Base-by-base conservation (phyloP, 2,113 vertebrate genomes). In the Forbesichthys agassizii region DNA sequence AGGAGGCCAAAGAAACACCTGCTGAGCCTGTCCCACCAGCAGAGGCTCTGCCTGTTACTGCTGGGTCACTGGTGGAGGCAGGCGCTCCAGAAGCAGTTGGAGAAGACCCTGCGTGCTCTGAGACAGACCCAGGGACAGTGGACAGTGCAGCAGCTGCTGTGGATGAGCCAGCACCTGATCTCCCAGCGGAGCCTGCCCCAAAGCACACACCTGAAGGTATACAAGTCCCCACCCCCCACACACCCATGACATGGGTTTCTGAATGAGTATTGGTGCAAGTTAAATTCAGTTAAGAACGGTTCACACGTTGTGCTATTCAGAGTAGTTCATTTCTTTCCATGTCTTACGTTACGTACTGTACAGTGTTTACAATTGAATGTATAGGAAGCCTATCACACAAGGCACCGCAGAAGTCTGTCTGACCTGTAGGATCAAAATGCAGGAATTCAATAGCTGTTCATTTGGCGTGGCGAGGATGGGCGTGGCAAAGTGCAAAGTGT, bases 161-260 rank as follows among this genome's bases (percentile, higher is more conserved):
- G 70, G 59, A 16, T 9, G 70, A 73, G 13, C 10, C 68, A 33
- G 73, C n/a, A 14, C 42, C 69, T 14, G 4, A 33, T 54, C 72
- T 57, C 42, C 54, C 77, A 73, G 77, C 77, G 33, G 75, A 76
- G 36, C 56, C 73, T 46, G 55, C 61, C 11, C 64, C 65, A 9
- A 77, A 77, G 46, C 16, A 64, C 9, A 66, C 73, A 68, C 46
- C 81, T 48, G 46, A 64, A 76, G 82, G 87, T 90, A 86, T 46
- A 59, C 18, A 57, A 36, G 46, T 27, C 27, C 27, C 27, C 27
- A 27, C 27, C 27, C 27, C 27, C 27, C 27, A 27, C 27, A 27
- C 27, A 33, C 27, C 4, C 36, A 6, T 42, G 36, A 42, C 36
- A 42, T 42, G 27, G 27, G 27, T 27, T 3, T 42, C 1, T 42